Evolutionary conservation across 2,888 invertebrate species (phyloP), one percentile per base, ranked within the genome.

Genomic region (Ectemnius lituratus): DNA sequence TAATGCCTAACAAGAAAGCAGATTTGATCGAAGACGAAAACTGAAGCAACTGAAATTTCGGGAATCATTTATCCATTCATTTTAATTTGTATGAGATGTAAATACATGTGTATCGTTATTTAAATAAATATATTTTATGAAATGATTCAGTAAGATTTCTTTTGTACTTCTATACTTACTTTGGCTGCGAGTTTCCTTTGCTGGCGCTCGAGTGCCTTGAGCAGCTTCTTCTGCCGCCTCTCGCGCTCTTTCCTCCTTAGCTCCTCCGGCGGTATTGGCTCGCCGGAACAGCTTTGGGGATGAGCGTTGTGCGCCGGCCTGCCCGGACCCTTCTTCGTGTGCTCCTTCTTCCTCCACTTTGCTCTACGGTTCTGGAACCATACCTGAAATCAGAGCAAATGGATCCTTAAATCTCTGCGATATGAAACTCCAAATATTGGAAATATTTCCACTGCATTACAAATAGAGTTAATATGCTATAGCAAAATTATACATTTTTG

Each of bases 341-440:
- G 98, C 91, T 99, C 99, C 92, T 98, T 98, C 93, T 99, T 99
- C 78, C 99, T 94, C 98, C 99, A 99, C 91, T 99, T 99, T 64
- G 99, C 99, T 76, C 99, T 94, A 47, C 99, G 94, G 92, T 99
- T 99, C 93, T 99, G 99, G 92, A 99, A 99, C 99, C 99, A 99
- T 78, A 99, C 99, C 99, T 99, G 94, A 16, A 91, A 91, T 11
- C 65, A 63, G 16, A 14, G 23, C 20, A 0, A 5, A 47, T 49
- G 18, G n/a, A 3, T 64, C 4, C 23, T 37, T 6, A 2, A 61
- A 28, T 20, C 3, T 46, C 61, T n/a, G n/a, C 37, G n/a, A 23
- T 37, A 28, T 6, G 18, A 13, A 20, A 11, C 37, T 6, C 47
- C 56, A 52, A 62, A 62, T 68, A 75, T 73, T 14, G 1, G 6